Evolutionary conservation across 2,113 vertebrate genomes (phyloP).

Genomic region (Crotalus helleri): DNA sequence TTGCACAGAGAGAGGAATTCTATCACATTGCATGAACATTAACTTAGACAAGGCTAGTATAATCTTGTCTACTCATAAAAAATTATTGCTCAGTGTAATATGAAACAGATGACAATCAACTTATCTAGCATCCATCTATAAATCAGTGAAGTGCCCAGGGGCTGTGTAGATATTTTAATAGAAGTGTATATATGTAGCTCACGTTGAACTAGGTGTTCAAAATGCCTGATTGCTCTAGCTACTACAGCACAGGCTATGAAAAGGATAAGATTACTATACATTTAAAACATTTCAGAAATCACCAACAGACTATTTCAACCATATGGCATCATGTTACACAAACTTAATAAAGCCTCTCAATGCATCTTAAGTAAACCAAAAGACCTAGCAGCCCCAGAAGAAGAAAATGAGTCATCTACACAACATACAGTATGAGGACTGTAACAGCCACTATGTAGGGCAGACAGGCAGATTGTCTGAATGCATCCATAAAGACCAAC

Average conservation of each 20-base stretch:
- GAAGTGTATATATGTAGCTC: background rate
- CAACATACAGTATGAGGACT: background rate
- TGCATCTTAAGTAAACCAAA: background rate
- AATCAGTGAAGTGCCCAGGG: background rate
- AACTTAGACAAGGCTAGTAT: background rate
- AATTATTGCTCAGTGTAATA: background rate
- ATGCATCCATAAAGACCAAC: background rate
- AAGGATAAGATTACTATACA: background rate
- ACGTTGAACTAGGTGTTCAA: background rate
- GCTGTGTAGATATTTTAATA: background rate
- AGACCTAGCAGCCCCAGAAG: background rate
- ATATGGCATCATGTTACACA: background rate
- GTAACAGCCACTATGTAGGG: background rate
- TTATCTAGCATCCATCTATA: background rate
- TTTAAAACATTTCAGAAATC: background rate
- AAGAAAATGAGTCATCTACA: background rate
- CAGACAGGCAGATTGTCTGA: background rate
- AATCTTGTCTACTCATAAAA: background rate
- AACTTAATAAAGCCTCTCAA: background rate
- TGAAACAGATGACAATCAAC: background rate
- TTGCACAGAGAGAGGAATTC: background rate
- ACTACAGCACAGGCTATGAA: background rate
- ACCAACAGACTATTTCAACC: background rate
- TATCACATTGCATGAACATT: background rate
- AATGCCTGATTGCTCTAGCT: background rate